Evolutionary conservation across 2,888 invertebrate genomes (phyloP), one percentile per base, ranked within the genome.

Genomic region (Orgyia antiqua): DNA sequence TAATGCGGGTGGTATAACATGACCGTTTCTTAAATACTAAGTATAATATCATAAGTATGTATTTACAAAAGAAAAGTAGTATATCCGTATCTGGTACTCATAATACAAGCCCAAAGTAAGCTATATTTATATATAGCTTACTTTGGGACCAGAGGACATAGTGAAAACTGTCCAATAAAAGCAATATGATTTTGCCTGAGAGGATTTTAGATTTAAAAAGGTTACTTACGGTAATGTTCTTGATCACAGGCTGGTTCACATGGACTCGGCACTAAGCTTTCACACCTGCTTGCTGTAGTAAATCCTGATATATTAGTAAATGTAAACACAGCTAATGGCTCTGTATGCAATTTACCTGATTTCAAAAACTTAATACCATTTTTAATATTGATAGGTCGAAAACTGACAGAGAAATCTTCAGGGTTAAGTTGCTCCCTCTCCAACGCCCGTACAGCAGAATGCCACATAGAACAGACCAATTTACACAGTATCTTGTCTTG

Each of bases 161-260:
- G n/a, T n/a, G n/a, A n/a, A n/a, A n/a, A n/a, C n/a, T n/a, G n/a
- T n/a, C n/a, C n/a, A n/a, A n/a, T n/a, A n/a, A n/a, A n/a, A n/a
- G n/a, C n/a, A n/a, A n/a, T n/a, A n/a, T n/a, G n/a, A n/a, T n/a
- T n/a, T n/a, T n/a, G n/a, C n/a, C n/a, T n/a, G n/a, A n/a, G n/a
- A n/a, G n/a, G n/a, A n/a, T n/a, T n/a, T n/a, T n/a, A n/a, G n/a
- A n/a, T n/a, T n/a, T n/a, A n/a, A n/a, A n/a, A n/a, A n/a, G n/a
- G n/a, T n/a, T n/a, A 74, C 86, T 76, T 65, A 86, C 86, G 56
- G 33, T 63, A 63, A 51, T 87, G 86, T 36, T 68, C 63, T 26
- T 67, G 64, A 2, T 60, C 62, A 58, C 86, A 86, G 2, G 71
- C 51, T 5, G 68, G 64, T 11, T 52, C 42, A 39, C 84, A 83